Evolutionary conservation across 2,888 invertebrate species (phyloP).

Genomic region (Pyrrhia umbra): DNA sequence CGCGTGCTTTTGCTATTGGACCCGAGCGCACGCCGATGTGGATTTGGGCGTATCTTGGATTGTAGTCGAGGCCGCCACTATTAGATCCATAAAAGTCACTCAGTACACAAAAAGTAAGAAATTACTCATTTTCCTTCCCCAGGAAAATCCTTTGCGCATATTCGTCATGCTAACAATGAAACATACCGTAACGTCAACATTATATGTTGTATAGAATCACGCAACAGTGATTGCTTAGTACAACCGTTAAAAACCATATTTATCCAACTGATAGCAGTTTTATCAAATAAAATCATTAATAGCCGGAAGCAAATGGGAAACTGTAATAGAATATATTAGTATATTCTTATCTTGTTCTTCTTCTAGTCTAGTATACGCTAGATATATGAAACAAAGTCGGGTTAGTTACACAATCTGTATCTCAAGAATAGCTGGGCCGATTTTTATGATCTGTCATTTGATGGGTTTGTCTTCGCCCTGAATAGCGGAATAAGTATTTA

Average conservation of each 20-base stretch:
- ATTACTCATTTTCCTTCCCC: conserved; percentile 35
- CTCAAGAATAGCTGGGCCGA: too few species aligned
- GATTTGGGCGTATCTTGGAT: conserved; percentile 72
- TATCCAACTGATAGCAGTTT: conserved; percentile 11
- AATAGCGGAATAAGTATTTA: too few species aligned
- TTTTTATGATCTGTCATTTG: too few species aligned
- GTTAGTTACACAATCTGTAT: too few species aligned
- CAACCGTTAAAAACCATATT: conserved; percentile 14
- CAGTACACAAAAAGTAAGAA: conserved; percentile 12
- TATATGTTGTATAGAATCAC: conserved; percentile 34
- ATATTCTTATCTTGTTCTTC: too few species aligned
- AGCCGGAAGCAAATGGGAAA: conserved; percentile 14
- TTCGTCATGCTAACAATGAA: conserved; percentile 45
- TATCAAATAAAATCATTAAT: conserved; percentile 34
- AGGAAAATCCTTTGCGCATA: conserved; percentile 42
- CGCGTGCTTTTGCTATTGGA: conserved; percentile 81
- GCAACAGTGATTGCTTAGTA: conserved; percentile 18
- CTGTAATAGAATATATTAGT: neutral
- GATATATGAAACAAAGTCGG: too few species aligned
- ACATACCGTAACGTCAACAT: conserved; percentile 41
- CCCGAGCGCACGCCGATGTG: conserved; percentile 69
- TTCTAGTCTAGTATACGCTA: too few species aligned
- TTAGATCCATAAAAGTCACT: conserved; percentile 40
- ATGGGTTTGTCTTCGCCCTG: too few species aligned
- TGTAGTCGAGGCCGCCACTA: conserved; percentile 68